Evolutionary conservation across 1,140 invertebrate genomes (phyloP).

Genomic region (Drosophila murphyi): DNA sequence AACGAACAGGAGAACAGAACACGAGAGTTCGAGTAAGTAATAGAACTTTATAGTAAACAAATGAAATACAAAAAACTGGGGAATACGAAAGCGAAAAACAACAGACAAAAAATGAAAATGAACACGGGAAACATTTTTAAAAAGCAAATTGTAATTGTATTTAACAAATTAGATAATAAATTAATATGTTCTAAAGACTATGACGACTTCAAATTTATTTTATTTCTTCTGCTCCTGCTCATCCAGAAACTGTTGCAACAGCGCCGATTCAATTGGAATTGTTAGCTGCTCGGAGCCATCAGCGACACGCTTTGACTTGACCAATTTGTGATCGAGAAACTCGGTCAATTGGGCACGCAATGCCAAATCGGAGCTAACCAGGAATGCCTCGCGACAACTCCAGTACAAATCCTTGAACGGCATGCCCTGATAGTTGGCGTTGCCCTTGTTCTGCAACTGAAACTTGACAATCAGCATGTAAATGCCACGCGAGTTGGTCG

Average conservation of each 20-base stretch:
- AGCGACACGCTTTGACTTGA: conserved; percentile 90
- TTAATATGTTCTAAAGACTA: conserved; percentile 77
- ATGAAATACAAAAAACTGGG: conserved; percentile 3
- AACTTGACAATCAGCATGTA: conserved; percentile 92
- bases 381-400: conserved; percentile 92
- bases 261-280: conserved; percentile 90
- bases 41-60: conserved; percentile 34
- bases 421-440: conserved; percentile 91
- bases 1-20: conserved; percentile 12
- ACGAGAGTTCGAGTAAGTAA: conserved; percentile 18
- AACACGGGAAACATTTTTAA: conserved; percentile 65
- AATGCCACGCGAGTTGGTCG: conserved; percentile 93
- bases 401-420: conserved; percentile 94
- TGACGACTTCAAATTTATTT: background rate
- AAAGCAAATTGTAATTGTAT: conserved; percentile 78
- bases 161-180: conserved; percentile 82
- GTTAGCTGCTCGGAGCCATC: conserved; percentile 93
- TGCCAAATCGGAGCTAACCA: conserved; percentile 95
- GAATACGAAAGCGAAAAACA: conserved; percentile 37
- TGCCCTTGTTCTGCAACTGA: conserved; percentile 90
- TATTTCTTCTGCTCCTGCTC: conserved; percentile 84
- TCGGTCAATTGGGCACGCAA: conserved; percentile 95
- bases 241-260: conserved; percentile 92
- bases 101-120: conserved; percentile 3
- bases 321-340: conserved; percentile 96